Base-by-base conservation (phyloP, 23 tunicate species). In the Phallusia fumigata region DNA sequence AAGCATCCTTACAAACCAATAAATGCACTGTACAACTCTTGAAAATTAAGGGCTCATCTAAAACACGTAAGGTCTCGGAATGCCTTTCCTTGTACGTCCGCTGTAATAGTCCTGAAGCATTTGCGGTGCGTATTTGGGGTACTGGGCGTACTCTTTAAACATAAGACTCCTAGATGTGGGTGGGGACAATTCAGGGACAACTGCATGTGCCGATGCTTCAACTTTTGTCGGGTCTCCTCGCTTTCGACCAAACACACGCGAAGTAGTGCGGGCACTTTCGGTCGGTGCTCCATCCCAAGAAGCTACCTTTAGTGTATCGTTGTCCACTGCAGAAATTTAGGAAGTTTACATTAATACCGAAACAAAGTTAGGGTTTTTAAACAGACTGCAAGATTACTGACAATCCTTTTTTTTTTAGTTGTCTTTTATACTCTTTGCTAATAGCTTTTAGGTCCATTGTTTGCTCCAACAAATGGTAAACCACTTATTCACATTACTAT, bases 61-160 rank as follows among this genome's bases (percentile, higher is more conserved):
- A 58, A 74, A 85, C 19, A 85, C 95, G 65, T 85, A 85, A 24
- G 95, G 95, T 28, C 95, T 50, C 19, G 65, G 53, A 0, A 87
- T 31, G n/a, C 85, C 53, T 65, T 84, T 92, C 35, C 35, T 76
- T 19, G 84, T 35, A 47, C 44, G 75, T 26, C 82, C 88, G 35
- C 88, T 80, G 80, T 92, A 92, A 64, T 86, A 87, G 30, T 81
- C 97, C 19, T 86, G 84, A 26, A 92, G 33, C 91, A 92, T 92
- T 76, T 92, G 97, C 32, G 97, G 97, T 31, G 97, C 97, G 50
- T 92, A 92, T 79, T 92, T 92, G 0, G 97, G 97, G 75, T 74
- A 92, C 50, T 92, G 97, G 50, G 81, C 82, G 32, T 92, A 92
- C 50, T 92, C 97, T 81, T 87, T 92, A 50, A 92, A 92, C 97